Evolutionary conservation across 2,797 vertebrate genomes (phyloP), one percentile per base, ranked within the genome.

Genomic region (Danio aesculapii): DNA sequence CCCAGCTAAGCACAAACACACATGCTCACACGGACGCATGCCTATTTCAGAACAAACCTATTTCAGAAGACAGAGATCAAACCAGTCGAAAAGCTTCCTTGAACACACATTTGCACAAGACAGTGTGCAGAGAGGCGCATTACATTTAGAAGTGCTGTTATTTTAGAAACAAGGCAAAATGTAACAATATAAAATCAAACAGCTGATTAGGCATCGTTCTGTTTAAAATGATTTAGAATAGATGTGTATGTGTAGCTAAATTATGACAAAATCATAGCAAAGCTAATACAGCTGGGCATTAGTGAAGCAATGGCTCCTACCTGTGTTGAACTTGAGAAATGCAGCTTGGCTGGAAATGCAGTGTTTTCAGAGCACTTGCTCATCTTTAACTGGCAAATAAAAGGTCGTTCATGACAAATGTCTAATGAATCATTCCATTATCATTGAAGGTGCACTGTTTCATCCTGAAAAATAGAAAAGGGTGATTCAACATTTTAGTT

Each of bases 301-400:
- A 21, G 16, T 70, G 46, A 52, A 78, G 57, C 67, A 70, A 70
- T 16, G 30, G 47, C 67, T 79, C 77, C 77, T 7, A 52, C 77
- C 16, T 52, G 66, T 79, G 77, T 70, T 71, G n/a, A 79, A 53
- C n/a, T 62, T 59, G 44, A 14, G 47, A 79, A 79, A 50, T 71
- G 16, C 67, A 62, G 5, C 8, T 58, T 16, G 30, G 30, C 16
- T n/a, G 12, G 30, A 30, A 16, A 46, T 50, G 49, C 7, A 5
- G 46, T 49, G 8, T 12, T 55, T 16, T 41, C 6, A 70, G 49
- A 68, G 46, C 12, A 30, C 13, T 8, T 52, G 8, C 64, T 66
- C 19, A 67, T 67, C 5, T 16, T 69, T 69, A 16, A 44, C 16
- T 44, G 41, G 39, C 58, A 63, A 43, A 63, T 41, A 30, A 63